Percentiles rank a stretch among this genome's conserved stretches.
Conservation (phyloP, 2,888 invertebrate genomes). For the Electrophaes corylata region DNA sequence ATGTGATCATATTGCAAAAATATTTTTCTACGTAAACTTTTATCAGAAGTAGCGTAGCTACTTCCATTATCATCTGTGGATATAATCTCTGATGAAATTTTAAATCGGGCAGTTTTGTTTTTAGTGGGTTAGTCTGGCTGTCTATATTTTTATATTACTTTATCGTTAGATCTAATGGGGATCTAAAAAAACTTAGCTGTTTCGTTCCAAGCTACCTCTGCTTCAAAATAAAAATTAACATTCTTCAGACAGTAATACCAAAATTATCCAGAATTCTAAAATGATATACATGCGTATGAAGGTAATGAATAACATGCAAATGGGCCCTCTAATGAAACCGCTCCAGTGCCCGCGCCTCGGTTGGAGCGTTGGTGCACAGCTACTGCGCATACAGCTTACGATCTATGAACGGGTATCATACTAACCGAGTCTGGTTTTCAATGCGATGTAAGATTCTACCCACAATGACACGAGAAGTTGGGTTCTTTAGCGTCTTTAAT, state of each 20-base stretch:
- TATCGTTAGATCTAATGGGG: too few species aligned
- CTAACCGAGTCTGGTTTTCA: too few species aligned
- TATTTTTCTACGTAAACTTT: slow-evolving; percentile 10
- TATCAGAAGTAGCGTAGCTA: too few species aligned
- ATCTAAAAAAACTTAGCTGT: too few species aligned
- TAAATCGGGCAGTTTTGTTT: too few species aligned
- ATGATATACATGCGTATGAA: slow-evolving; percentile 45
- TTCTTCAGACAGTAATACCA: slow-evolving; percentile 32
- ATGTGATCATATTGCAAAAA: slow-evolving; percentile 15
- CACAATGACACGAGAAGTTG: too few species aligned
- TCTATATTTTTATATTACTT: too few species aligned
- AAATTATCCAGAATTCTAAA: slow-evolving; percentile 48
- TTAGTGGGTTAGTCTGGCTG: neutral
- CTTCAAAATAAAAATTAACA: slow-evolving; percentile 13
- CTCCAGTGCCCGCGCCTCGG: slow-evolving; percentile 43
- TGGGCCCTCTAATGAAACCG: slow-evolving; percentile 67
- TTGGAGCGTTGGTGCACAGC: slow-evolving; percentile 11
- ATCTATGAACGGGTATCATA: too few species aligned
- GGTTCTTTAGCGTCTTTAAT: too few species aligned
- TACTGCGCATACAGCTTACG: slow-evolving; percentile 1
- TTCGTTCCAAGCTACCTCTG: neutral
- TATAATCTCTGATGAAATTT: too few species aligned
- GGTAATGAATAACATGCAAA: slow-evolving; percentile 76
- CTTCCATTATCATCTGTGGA: slow-evolving; percentile 1
- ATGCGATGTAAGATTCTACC: too few species aligned